These are phyloP conservation scores for Troides aeacus DNA, from an alignment of 2,888 invertebrate genomes.

Conservation along the genomic window DNA sequence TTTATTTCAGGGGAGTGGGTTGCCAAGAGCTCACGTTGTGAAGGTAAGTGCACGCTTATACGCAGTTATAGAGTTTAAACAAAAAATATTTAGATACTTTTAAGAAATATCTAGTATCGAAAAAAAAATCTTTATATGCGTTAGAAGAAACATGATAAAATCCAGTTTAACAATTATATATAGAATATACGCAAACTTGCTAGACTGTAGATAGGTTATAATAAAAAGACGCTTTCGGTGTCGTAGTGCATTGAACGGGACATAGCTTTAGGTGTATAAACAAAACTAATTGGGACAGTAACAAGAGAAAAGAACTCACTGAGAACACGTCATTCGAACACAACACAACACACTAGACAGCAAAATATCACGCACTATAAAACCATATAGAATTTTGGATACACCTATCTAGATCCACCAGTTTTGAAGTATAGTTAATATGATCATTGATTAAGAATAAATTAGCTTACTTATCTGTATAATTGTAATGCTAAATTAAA, in stretches of 20 bases:
- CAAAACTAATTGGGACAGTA: slow-evolving; percentile 35
- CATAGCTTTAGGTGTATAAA: slow-evolving; percentile 31
- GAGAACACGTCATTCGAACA: slow-evolving; percentile 9
- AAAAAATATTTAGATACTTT: background rate
- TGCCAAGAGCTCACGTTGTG: slow-evolving; percentile 65
- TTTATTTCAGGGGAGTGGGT: slow-evolving; percentile 76
- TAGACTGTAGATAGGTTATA: background rate
- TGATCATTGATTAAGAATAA: too few relatives aligned
- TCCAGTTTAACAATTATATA: too few relatives aligned
- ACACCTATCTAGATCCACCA: background rate
- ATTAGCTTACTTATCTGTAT: too few relatives aligned
- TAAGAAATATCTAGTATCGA: background rate
- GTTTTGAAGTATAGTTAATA: too few relatives aligned
- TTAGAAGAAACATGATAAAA: too few relatives aligned
- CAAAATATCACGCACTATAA: slow-evolving; percentile 30
- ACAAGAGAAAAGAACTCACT: slow-evolving; percentile 22
- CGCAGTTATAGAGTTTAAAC: slow-evolving; percentile 35
- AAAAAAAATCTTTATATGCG: background rate
- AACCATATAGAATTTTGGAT: background rate
- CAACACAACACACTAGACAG: slow-evolving; percentile 23
- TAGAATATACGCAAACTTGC: too few relatives aligned
- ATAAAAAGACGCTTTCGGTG: slow-evolving; percentile 17
- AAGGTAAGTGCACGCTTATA: slow-evolving; percentile 70
- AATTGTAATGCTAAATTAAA: too few relatives aligned
- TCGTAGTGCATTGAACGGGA: slow-evolving; percentile 18